Conservation (phyloP, 37 sponge, comb jelly and placozoan genomes). For the Agelas oroides region DNA sequence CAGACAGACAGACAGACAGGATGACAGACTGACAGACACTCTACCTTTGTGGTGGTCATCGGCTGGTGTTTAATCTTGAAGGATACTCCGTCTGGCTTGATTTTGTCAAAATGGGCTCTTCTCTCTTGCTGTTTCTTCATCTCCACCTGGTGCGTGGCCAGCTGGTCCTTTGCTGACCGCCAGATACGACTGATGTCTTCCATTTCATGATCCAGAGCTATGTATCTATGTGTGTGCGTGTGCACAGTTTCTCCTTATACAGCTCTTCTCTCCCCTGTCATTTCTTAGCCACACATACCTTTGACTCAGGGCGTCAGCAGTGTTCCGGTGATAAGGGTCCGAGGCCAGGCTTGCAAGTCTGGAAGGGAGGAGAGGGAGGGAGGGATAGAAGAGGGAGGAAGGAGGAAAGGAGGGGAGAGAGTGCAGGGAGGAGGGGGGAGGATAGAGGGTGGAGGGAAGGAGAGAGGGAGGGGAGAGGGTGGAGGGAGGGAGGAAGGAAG, state of each 20-base stretch:
- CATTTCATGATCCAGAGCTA: conserved; percentile 79
- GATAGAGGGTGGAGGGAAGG: too few relatives aligned
- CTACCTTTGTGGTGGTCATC: too few relatives aligned
- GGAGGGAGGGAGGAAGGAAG: too few relatives aligned
- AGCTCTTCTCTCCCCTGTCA: too few relatives aligned
- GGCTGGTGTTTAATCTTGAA: conserved; percentile 48
- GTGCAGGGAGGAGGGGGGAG: background rate
- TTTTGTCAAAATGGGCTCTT: conserved; percentile 62
- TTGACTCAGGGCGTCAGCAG: conserved; percentile 71
- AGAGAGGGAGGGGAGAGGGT: too few relatives aligned
- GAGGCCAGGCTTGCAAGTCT: conserved; percentile 76
- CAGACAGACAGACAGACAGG: conserved; percentile 27
- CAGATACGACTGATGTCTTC: conserved; percentile 76
- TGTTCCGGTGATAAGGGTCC: conserved; percentile 58
- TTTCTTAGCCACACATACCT: conserved; percentile 49
- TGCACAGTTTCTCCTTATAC: background rate
- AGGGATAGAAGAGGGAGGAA: background rate
- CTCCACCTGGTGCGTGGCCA: conserved; percentile 26
- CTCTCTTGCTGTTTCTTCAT: conserved; percentile 23
- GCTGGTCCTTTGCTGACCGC: conserved; percentile 63
- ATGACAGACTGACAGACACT: too few relatives aligned
- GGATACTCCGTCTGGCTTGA: conserved; percentile 61
- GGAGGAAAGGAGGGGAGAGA: background rate
- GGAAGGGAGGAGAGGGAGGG: background rate
- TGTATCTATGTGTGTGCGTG: conserved; percentile 38